Conservation (phyloP, 1,140 invertebrate genomes). For the Alviniconcha marisindica region DNA sequence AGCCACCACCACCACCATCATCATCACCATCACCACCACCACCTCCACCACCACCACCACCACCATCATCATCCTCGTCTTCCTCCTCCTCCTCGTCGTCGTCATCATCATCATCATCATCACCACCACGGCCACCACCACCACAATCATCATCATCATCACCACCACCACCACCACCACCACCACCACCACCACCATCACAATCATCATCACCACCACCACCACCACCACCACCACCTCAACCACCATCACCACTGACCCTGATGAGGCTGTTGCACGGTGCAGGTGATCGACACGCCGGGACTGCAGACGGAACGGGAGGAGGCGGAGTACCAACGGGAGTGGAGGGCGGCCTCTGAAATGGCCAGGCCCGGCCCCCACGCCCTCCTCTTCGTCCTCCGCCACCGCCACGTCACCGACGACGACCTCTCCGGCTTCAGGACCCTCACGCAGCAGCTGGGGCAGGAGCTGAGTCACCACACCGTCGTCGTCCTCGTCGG, state of each 20-base stretch:
- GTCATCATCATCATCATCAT: neutral
- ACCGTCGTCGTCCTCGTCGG: neutral
- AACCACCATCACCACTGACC: neutral
- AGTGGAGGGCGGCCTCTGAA: neutral
- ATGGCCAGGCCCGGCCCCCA: neutral
- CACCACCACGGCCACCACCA: too few species aligned
- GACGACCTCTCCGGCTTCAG: neutral
- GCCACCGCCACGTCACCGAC: neutral
- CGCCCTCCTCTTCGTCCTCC: neutral
- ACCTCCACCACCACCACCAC: neutral
- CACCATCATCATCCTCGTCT: too few species aligned
- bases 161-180: too few species aligned
- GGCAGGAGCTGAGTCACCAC: neutral
- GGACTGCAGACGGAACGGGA: neutral
- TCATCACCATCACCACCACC: neutral
- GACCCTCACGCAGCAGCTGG: neutral
- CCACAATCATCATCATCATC: too few species aligned
- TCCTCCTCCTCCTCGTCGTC: neutral
- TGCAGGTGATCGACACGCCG: neutral
- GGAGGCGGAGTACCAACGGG: neutral
- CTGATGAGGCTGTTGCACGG: neutral
- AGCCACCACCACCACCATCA: too few species aligned
- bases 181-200: too few species aligned
- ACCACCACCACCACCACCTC: too few species aligned
- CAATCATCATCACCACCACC: too few species aligned